Conservation (phyloP, 2,888 invertebrate species). For the Pristionchus mayeri region DNA sequence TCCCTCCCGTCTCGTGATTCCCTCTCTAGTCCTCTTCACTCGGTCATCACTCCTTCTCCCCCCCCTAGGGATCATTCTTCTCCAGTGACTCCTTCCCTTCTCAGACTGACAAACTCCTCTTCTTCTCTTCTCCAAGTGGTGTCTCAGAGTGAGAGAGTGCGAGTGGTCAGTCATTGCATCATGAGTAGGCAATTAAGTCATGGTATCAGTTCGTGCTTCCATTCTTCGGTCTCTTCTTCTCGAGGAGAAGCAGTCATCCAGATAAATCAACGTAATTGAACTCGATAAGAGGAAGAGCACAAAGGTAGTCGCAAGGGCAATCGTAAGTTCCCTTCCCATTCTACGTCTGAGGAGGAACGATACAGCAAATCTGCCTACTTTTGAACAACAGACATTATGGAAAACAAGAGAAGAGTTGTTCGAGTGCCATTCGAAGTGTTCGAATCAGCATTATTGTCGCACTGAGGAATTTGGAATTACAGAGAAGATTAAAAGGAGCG, state of each 20-base stretch:
- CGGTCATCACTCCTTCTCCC: not conserved
- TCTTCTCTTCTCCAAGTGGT: not conserved
- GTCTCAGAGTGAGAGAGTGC: not conserved
- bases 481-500: too few species aligned
- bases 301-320: not conserved
- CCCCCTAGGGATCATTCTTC: not conserved
- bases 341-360: too few species aligned
- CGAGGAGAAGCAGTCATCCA: not conserved
- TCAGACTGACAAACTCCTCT: not conserved
- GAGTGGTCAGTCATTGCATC: not conserved
- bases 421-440: too few species aligned
- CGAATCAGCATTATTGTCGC: too few species aligned
- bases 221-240: not conserved
- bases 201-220: not conserved
- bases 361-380: too few species aligned
- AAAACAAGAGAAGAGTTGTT: too few species aligned
- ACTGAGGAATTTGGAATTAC: too few species aligned
- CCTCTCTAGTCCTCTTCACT: not conserved
- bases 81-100: slow-evolving; percentile 19
- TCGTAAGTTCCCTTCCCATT: not conserved
- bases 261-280: not conserved
- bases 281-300: not conserved
- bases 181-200: not conserved
- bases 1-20: not conserved
- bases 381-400: too few species aligned